Conservation (phyloP, 37 sponge, comb jelly and placozoan genomes). For the Oscarella lobularis region DNA sequence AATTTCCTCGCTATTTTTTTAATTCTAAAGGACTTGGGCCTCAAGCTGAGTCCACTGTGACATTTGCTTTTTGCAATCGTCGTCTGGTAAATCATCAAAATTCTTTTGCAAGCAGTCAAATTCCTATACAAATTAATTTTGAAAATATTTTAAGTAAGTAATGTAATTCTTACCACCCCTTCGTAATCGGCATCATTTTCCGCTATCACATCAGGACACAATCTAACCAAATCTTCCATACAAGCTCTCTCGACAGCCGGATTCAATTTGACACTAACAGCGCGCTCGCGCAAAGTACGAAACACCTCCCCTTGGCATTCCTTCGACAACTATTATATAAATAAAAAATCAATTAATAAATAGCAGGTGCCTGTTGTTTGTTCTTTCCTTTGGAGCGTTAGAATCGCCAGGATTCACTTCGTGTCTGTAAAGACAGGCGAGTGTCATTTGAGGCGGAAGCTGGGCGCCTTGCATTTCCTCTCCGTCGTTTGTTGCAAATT, state of each 20-base stretch:
- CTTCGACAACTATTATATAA: not conserved
- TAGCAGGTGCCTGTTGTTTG: no score
- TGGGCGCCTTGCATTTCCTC: not conserved
- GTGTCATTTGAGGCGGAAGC: not conserved
- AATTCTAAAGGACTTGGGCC: no score
- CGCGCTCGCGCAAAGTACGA: not conserved
- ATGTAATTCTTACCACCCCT: no score
- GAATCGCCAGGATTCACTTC: not conserved
- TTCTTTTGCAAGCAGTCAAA: not conserved
- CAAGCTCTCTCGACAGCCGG: not conserved
- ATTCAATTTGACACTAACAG: not conserved
- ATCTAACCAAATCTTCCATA: not conserved
- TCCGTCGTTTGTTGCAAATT: not conserved
- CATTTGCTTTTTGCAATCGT: no score
- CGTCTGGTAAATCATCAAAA: no score
- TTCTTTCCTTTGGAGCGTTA: no score
- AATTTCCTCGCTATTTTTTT: no score
- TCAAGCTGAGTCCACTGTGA: no score
- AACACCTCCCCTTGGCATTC: not conserved
- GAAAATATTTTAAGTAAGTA: no score
- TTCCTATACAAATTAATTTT: no score
- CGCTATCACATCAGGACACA: no score
- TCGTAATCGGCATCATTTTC: no score
- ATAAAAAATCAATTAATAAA: not conserved
- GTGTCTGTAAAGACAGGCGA: not conserved